Evolutionary conservation across 2,888 invertebrate genomes (phyloP), one percentile per base, ranked within the genome.

Genomic region (Drosophila cognata): DNA sequence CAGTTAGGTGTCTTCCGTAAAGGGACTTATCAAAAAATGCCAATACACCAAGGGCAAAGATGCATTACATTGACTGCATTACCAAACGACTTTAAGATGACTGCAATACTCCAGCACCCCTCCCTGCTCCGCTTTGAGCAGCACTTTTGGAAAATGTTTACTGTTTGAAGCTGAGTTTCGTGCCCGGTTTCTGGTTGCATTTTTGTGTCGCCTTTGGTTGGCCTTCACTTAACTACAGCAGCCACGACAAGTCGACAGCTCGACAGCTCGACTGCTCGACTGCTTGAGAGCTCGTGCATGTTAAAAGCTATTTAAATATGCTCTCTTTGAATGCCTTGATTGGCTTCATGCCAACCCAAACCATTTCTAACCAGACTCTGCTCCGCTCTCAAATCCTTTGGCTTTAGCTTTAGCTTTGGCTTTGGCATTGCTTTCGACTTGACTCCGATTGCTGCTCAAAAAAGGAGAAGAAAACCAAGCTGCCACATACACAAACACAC

Each of bases 241-340:
- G 71, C 71, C 35, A 35, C 46, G 67, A 67, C 68, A 68, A 46
- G 63, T 55, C 29, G n/a, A 52, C 63, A 50, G 43, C 21, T 21
- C 21, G 21, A 21, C 53, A 31, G 51, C 51, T 58, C 18, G 5
- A n/a, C 35, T 33, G 59, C 59, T 63, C 46, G n/a, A 43, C 51
- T 65, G 57, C 63, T 78, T 83, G 87, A 79, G 87, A 77, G 87
- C 77, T 87, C 89, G 86, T 85, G 84, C 85, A 85, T 88, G 89
- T 73, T 87, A 87, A 89, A 86, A 87, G 89, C 90, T 87, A 88
- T 87, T 87, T 87, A 87, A 90, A 87, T 87, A 87, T 87, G 89
- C 87, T 90, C 89, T 87, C 90, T 87, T 86, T 87, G 87, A 87
- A 87, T 87, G 84, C 78, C 89, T 86, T 87, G 90, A 90, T 87